These are phyloP conservation scores for Watsonalla binaria DNA, from an alignment of 2,888 invertebrate genomes.

Conservation along the genomic window DNA sequence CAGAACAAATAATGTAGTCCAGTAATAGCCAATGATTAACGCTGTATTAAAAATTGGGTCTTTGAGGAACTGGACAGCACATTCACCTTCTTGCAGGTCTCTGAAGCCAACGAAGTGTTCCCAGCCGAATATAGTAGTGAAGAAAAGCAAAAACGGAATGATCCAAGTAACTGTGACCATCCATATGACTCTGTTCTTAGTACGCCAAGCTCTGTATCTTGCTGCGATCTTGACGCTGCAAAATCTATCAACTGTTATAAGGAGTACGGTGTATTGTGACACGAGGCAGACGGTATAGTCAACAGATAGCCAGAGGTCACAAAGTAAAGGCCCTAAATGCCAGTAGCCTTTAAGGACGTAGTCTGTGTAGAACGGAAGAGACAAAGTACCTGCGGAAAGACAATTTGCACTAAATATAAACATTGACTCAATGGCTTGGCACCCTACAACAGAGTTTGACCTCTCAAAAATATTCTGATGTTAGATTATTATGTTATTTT, in stretches of 20 bases:
- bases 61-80: conserved; percentile 97
- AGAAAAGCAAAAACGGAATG: conserved; percentile 96
- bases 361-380: conserved; percentile 99
- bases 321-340: conserved; percentile 96
- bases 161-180: conserved; percentile 99
- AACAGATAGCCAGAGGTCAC: conserved; percentile 98
- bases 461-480: too few species aligned
- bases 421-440: background rate
- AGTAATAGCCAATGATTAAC: conserved; percentile 97
- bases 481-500: too few species aligned
- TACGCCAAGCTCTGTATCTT: conserved; percentile 97
- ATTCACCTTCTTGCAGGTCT: conserved; percentile 91
- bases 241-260: conserved; percentile 98
- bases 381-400: conserved; percentile 88
- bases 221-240: conserved; percentile 99
- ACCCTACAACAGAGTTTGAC: too few species aligned
- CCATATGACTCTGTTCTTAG: conserved; percentile 94
- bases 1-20: conserved; percentile 97
- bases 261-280: conserved; percentile 98
- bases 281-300: conserved; percentile 99
- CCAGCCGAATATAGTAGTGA: conserved; percentile 99
- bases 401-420: conserved; percentile 18
- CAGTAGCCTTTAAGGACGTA: conserved; percentile 98
- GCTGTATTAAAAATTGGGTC: conserved; percentile 98
- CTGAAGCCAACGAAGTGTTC: conserved; percentile 97